Evolutionary conservation across 2,888 invertebrate species (phyloP), one percentile per base, ranked within the genome.

Genomic region (Mallateleia sp.): DNA sequence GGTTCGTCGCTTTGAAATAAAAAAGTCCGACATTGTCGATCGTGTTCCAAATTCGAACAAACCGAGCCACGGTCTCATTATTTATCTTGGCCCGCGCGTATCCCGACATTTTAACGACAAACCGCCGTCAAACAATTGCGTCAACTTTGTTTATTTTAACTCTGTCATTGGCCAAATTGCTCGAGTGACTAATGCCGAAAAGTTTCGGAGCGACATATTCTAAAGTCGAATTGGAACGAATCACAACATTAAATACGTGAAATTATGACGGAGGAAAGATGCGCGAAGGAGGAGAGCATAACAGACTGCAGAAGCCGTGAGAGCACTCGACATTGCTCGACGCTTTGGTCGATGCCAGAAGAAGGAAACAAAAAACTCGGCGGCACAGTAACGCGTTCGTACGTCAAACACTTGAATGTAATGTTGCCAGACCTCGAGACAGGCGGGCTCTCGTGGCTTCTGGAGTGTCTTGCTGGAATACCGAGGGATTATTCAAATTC

Each of bases 391-490:
- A 93, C 93, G 92, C 92, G 92, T 92, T 90, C 92, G 93, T 93
- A 94, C 93, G 94, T 94, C 94, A 94, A 94, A 94, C 94, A 94
- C 94, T 94, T 92, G 94, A 94, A 93, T 91, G 93, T 94, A 93
- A 94, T 93, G 94, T 93, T 94, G 93, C 94, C 93, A 93, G 93
- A 89, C 92, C 91, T 90, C 89, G 88, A 85, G 87, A 87, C 88
- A 88, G 66, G 84, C 85, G 86, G 89, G 90, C 90, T 90, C 91
- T 88, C 88, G 91, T 91, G 92, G 92, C 92, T 92, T 91, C 91
- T 94, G 92, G 92, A 93, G 94, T 93, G 93, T 88, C 92, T 90
- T 74, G 90, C 92, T 91, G 90, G 92, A 93, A 93, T 93, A 92
- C 93, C 93, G 90, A 92, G 91, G 93, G 94, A 94, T 94, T 94